phyloP scores from a whole-genome alignment of 2,797 vertebrate genomes.

The Knipowitschia caucasica region DNA sequence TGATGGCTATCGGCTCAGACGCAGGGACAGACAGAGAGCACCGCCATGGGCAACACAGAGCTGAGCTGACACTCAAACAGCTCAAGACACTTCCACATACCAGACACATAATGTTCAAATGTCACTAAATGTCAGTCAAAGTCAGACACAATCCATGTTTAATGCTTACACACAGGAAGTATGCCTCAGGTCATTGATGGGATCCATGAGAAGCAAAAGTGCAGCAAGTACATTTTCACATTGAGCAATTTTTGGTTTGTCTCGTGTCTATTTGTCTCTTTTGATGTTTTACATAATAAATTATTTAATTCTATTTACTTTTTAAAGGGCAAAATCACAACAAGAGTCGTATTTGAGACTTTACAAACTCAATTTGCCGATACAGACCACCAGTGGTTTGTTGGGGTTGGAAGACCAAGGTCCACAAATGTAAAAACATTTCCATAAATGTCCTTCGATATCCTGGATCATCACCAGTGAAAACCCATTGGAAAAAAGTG shows the following conservation, averaged over 20 bases:
- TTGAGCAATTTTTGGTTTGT: not conserved
- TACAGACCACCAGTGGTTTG: too few relatives aligned
- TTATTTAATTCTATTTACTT: too few relatives aligned
- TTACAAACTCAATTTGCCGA: too few relatives aligned
- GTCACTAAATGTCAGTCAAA: slow-evolving; percentile 32
- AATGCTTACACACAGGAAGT: slow-evolving; percentile 11
- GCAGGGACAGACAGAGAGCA: slow-evolving; percentile 45
- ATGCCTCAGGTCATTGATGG: slow-evolving; percentile 1
- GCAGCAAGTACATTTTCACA: not conserved
- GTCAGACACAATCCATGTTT: slow-evolving; percentile 14
- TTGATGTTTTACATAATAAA: too few relatives aligned
- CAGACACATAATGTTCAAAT: slow-evolving; percentile 36
- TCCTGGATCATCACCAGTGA: too few relatives aligned
- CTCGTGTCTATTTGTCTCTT: not conserved
- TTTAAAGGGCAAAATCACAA: too few relatives aligned
- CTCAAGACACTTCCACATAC: slow-evolving; percentile 19
- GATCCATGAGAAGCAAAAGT: not conserved
- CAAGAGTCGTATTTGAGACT: too few relatives aligned
- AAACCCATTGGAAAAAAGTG: too few relatives aligned
- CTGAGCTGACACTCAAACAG: slow-evolving; percentile 37
- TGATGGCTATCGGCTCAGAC: slow-evolving; percentile 58
- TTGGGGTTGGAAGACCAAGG: too few relatives aligned
- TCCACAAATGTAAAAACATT: too few relatives aligned
- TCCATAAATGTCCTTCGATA: too few relatives aligned
- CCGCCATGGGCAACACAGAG: slow-evolving; percentile 36